These are phyloP conservation scores for Vespertilio murinus DNA, from an alignment of 2,797 vertebrate genomes.

Conservation along the genomic window DNA sequence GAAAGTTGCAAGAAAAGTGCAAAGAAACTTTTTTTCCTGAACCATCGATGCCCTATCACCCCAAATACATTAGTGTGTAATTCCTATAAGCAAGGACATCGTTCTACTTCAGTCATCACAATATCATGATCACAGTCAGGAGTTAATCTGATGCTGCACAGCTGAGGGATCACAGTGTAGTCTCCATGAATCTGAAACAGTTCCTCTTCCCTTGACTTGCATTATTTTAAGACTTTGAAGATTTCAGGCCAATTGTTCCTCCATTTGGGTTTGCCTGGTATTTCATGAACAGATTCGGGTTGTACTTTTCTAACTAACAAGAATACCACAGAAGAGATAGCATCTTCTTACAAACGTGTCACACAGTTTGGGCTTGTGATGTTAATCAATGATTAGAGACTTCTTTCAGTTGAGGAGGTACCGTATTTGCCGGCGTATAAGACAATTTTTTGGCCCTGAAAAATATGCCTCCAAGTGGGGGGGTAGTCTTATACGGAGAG, in stretches of 20 bases:
- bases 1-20: constrained; percentile 30
- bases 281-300: not conserved
- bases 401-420: not conserved
- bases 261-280: not conserved
- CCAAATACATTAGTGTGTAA: not conserved
- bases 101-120: constrained; percentile 16
- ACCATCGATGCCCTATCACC: not conserved
- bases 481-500: no score
- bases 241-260: constrained; percentile 9
- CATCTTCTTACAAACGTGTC: not conserved
- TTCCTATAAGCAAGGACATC: constrained; percentile 32
- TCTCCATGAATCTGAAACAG: constrained; percentile 9
- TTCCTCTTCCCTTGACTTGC: not conserved
- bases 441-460: no score
- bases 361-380: not conserved
- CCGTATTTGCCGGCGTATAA: no score
- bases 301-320: not conserved
- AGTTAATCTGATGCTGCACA: not conserved
- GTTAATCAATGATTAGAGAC: not conserved
- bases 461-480: no score
- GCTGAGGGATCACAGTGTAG: not conserved
- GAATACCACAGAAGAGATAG: not conserved
- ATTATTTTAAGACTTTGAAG: not conserved
- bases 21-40: not conserved
- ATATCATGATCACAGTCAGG: not conserved